These are phyloP conservation scores for Seira musarum DNA, from an alignment of 2,888 invertebrate genomes.

Conservation along the genomic window DNA sequence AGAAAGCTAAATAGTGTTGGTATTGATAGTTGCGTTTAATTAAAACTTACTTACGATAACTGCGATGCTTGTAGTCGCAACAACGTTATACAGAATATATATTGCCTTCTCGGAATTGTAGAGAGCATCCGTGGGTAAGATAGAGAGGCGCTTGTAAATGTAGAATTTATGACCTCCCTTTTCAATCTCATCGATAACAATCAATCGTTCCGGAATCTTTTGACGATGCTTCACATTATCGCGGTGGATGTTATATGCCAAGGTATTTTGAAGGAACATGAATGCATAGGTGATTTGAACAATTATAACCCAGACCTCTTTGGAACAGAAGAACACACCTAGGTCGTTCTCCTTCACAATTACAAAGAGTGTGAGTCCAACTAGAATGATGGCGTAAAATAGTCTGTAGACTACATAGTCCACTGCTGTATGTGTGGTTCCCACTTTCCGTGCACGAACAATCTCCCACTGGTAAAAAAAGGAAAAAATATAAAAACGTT, in stretches of 20 bases:
- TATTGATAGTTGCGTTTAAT: too few relatives aligned
- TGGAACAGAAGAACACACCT: constrained; percentile 26
- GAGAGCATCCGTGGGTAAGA: constrained; percentile 38
- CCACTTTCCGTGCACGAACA: constrained; percentile 44
- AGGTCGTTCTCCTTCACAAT: constrained; percentile 16
- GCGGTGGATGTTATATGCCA: constrained; percentile 40
- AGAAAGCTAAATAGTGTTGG: too few relatives aligned
- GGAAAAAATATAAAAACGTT: neutral
- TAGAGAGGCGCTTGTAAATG: constrained; percentile 52
- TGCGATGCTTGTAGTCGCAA: constrained; percentile 24
- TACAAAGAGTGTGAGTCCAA: constrained; percentile 25
- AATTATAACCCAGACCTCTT: constrained; percentile 42
- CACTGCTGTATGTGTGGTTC: constrained; percentile 44
- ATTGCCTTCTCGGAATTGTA: constrained; percentile 39
- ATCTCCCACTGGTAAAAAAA: constrained; percentile 50
- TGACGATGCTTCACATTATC: constrained; percentile 39
- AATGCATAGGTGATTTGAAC: constrained; percentile 44
- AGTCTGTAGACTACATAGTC: constrained; percentile 57
- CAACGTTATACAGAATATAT: constrained; percentile 35
- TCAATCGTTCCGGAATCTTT: constrained; percentile 47
- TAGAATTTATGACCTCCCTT: constrained; percentile 49
- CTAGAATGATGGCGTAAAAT: constrained; percentile 44
- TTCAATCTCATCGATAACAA: constrained; percentile 54
- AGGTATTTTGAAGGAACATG: constrained; percentile 46
- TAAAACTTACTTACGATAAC: neutral